Base-by-base conservation (phyloP, 2,113 vertebrate species). In the Amia ocellicauda region DNA sequence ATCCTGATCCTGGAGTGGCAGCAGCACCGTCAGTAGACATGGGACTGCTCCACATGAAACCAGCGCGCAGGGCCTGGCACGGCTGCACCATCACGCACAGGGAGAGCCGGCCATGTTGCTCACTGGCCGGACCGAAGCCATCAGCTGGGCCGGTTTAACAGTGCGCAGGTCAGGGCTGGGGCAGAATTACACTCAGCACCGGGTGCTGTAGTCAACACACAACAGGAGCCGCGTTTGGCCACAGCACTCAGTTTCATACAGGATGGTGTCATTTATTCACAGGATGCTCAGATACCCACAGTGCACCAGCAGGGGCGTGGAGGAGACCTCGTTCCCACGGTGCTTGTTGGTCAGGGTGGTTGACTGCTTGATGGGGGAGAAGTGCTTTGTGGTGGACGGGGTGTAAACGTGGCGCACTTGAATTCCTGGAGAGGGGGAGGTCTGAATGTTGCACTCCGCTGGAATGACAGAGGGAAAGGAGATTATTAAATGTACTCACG, bases 281-380 rank as follows among this genome's bases (percentile, higher is more conserved):
- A 7, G n/a, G n/a, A n/a, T n/a, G n/a, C n/a, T n/a, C n/a, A 45
- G 17, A 51, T 74, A 91, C 95, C 92, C 81, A 97, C 96, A 98
- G 70, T 96, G 96, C 58, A 96, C 92, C 72, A 98, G 86, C 3
- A 98, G 88, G 47, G 97, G 97, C 14, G 96, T 98, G 71, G 96
- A 96, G 4, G 97, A 99, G 19, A 99, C 92, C 79, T 97, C 96
- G 0, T 99, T 99, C 75, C 97, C 97, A 17, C 97, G 91, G 74
- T 99, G 97, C 74, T 99, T 99, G 75, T 99, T 99, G 72, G 97
- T 99, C 71, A 99, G 86, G 0, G 97, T 98, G 61, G 96, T 98
- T 57, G 96, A 98, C 60, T 98, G 96, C 62, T 99, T 99, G 81
- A 99, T 97, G 23, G 97, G 97, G 45, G 96, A 99, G 85, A 99